Base-by-base conservation (phyloP, 1,140 invertebrate species). In the Sycobia sp. region DNA sequence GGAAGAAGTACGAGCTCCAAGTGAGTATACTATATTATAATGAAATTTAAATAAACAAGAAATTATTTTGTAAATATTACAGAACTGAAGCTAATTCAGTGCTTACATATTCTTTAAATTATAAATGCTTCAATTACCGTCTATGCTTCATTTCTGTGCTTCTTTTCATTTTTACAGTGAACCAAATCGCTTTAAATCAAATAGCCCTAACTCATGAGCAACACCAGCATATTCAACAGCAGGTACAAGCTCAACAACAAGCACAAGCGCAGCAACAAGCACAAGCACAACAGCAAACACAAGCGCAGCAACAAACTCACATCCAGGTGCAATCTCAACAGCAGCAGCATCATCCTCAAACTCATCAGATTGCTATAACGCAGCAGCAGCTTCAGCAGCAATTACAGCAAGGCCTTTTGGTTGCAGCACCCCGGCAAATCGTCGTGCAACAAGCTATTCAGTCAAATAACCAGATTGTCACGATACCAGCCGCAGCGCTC, bases 391-490 rank as follows among this genome's bases (percentile, higher is more conserved):
- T 72, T 22, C 75, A 79, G 29, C 76, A 72, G 7, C 80, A 32
- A 72, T 73, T 61, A 67, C 81, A 51, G 68, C 82, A 38, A 71
- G 83, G 58, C 73, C 82, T 73, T 62, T 77, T 76, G n/a, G 82
- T 76, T 59, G 82, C 65, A 66, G 82, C 73, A 62, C 84, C 66
- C 62, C 73, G 80, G 14, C 80, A 80, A 75, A 81, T 80, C 68
- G 76, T 81, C 49, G 73, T 80, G 0, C 85, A 86, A 64, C 53
- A 57, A 25, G 77, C 83, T 0, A 82, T 86, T 13, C 84, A 84
- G 39, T 49, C 76, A 0, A 82, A 79, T 49, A 81, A 80, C 64
- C 80, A 80, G 51, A 60, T 82, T 8, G 74, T 65, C 0, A 54
- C 80, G 9, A 76, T 81, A 66, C 78, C 83, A 62, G 59, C 76